These are phyloP conservation scores for Hemibagrus wyckioides DNA, from an alignment of 2,113 vertebrate species.

Conservation along the genomic window DNA sequence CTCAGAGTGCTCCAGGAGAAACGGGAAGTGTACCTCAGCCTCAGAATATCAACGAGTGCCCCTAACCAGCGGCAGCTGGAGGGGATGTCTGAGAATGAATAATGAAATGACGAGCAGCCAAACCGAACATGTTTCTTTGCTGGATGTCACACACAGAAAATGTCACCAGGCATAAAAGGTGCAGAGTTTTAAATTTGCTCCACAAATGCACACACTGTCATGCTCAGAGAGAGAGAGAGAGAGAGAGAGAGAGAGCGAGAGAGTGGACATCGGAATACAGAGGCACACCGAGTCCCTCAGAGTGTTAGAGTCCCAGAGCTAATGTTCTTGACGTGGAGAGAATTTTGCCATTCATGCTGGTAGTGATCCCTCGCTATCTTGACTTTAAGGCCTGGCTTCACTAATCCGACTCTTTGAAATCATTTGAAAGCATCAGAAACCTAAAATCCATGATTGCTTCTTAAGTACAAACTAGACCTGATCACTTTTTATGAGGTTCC, in stretches of 20 bases:
- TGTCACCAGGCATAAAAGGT: conserved; percentile 45
- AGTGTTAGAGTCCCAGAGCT: background rate
- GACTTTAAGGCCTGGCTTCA: background rate
- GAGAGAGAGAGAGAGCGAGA: background rate
- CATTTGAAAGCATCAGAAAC: background rate
- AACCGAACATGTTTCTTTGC: conserved; percentile 48
- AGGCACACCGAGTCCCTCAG: background rate
- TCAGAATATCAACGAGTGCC: conserved; percentile 60
- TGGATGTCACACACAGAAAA: conserved; percentile 40
- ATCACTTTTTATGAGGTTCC: background rate
- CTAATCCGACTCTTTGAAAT: background rate
- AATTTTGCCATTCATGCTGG: background rate
- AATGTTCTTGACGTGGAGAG: conserved; percentile 24
- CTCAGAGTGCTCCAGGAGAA: conserved; percentile 48
- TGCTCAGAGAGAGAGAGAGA: background rate
- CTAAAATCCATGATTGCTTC: too few species aligned
- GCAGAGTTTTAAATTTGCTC: conserved; percentile 42
- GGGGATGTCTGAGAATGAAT: conserved; percentile 51
- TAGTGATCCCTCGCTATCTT: background rate
- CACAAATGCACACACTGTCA: conserved; percentile 4
- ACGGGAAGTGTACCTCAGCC: conserved; percentile 38
- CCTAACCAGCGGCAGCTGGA: conserved; percentile 49
- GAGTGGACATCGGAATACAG: conserved; percentile 28
- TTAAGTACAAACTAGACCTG: background rate
- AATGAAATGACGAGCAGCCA: conserved; percentile 50